Evolutionary conservation across 2,797 vertebrate genomes (phyloP).

Genomic region (Stomatorhinus walkeri): DNA sequence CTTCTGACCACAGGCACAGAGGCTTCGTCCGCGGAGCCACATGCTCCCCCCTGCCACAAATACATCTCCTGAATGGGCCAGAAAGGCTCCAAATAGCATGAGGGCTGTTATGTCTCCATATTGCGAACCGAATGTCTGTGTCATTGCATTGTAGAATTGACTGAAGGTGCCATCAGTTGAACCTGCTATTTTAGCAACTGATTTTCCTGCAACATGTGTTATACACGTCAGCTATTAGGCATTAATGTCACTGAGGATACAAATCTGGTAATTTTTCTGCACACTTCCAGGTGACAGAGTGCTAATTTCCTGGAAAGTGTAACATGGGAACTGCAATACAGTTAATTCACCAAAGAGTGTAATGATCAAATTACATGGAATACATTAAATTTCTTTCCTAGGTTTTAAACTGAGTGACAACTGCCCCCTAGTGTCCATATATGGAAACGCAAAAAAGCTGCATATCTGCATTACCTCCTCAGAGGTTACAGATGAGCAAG

Average conservation of each 20-base stretch:
- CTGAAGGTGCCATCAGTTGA: not conserved
- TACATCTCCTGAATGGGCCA: not conserved
- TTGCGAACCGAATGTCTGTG: not conserved
- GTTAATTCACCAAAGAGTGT: not conserved
- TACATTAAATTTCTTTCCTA: not conserved
- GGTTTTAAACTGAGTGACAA: not conserved
- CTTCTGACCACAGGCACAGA: not conserved
- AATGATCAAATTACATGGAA: not conserved
- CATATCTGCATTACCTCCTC: not conserved
- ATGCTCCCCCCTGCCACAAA: not conserved
- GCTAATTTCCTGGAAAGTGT: not conserved
- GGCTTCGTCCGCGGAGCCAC: not conserved
- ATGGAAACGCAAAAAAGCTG: not conserved
- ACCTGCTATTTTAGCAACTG: not conserved
- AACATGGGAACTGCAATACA: not conserved
- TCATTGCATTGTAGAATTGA: not conserved
- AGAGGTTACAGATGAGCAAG: not conserved
- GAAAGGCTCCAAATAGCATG: not conserved
- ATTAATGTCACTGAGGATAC: not conserved
- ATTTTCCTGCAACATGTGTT: not conserved
- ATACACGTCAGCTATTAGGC: not conserved
- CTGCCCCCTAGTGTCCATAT: conserved; percentile 3
- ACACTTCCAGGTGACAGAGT: not conserved
- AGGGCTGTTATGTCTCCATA: not conserved
- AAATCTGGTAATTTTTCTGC: not conserved